Base-by-base conservation (phyloP, 30 jellyfish, hydroid and myxozoan species). In the Cassiopea andromeda region DNA sequence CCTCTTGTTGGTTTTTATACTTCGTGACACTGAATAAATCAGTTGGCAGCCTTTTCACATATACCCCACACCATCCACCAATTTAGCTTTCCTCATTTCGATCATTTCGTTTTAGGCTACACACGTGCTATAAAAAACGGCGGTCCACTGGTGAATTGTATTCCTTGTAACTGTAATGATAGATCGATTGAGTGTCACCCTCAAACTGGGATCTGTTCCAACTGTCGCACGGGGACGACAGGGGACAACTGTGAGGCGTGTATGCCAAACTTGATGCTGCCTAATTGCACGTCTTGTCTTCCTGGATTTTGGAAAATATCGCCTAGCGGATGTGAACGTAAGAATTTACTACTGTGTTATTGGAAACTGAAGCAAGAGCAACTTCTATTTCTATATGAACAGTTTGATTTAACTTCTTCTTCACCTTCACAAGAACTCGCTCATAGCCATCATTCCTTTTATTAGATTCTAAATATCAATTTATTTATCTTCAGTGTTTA, bases 281-380 rank as follows among this genome's bases (percentile, higher is more conserved):
- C 99, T 10, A 75, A 60, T 49, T 96, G 99, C 75, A 84, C 90
- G 50, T 49, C 89, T 4, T 96, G 99, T 57, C 48, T 78, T 87
- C 97, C 97, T 49, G 99, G 99, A 7, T 96, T 78, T 82, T 96
- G 98, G 98, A 97, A 97, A 57, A 78, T 96, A 61, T 91, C 93
- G 48, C 68, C 96, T 0, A 73, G 76, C 14, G 99, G 99, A 45
- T 96, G 99, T 82, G 75, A 89, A 80, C 98, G 99, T 96, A 88
- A 47, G 97, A 1, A 1, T 6, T n/a, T n/a, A n/a, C n/a, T n/a
- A n/a, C n/a, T n/a, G n/a, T n/a, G n/a, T n/a, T n/a, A n/a, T n/a
- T n/a, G n/a, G n/a, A n/a, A n/a, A n/a, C n/a, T n/a, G n/a, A n/a
- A n/a, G n/a, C n/a, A n/a, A n/a, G n/a, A n/a, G n/a, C n/a, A n/a